These are phyloP conservation scores for Ceratitis capitata DNA, from an alignment of 1,140 invertebrate species.

Conservation along the genomic window DNA sequence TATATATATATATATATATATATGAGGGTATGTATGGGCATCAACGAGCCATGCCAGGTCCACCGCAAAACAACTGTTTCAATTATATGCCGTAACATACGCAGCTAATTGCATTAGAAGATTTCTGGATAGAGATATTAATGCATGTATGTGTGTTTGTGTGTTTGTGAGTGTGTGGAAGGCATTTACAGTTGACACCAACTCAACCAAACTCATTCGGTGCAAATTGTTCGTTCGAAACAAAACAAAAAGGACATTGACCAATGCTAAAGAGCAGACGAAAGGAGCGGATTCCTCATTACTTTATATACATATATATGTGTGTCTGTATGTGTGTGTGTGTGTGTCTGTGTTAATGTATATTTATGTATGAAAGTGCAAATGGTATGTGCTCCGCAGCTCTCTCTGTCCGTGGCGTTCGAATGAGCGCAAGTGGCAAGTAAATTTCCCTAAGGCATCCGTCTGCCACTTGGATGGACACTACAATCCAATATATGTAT, in stretches of 20 bases:
- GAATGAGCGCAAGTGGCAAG: slow-evolving; percentile 3
- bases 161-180: no score
- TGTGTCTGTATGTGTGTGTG: neutral
- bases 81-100: slow-evolving; percentile 36
- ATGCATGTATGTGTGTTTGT: neutral
- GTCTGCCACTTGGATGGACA: neutral
- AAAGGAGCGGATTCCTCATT: neutral
- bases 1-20: neutral
- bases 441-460: slow-evolving; percentile 28
- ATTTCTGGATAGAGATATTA: neutral
- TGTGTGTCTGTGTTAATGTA: no score
- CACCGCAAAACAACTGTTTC: slow-evolving; percentile 17
- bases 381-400: no score
- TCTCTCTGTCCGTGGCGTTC: neutral
- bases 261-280: neutral
- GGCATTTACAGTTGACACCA: neutral
- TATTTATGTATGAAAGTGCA: no score
- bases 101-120: slow-evolving; percentile 37
- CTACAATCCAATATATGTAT: no score
- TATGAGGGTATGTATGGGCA: neutral
- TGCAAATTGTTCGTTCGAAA: no score
- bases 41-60: neutral
- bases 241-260: neutral
- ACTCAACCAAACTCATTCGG: neutral
- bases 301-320: no score